A percentile compares a stretch with the other conserved stretches of the same genome.
Conservation (phyloP, 2,888 invertebrate species). For the Tenthredo notha region DNA sequence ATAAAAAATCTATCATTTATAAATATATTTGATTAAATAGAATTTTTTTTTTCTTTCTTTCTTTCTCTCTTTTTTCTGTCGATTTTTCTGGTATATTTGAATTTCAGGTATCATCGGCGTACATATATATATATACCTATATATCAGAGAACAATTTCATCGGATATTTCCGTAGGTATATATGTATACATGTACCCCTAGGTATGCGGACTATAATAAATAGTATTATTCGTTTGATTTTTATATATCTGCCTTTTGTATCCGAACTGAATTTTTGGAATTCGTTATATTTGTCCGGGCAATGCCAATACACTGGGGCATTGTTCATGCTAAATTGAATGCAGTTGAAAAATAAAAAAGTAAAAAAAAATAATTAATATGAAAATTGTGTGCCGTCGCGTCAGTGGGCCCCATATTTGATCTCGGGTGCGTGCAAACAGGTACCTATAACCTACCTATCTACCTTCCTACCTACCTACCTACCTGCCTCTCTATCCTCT, state of each 20-base stretch:
- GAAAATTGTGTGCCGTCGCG: constrained; percentile 60
- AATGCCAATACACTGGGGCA: constrained; percentile 63
- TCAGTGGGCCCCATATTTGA: constrained; percentile 44
- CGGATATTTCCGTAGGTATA: not conserved
- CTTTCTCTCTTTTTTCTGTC: not conserved
- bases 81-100: not conserved
- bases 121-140: not conserved
- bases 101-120: not conserved
- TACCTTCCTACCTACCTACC: not conserved
- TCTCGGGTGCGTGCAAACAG: constrained; percentile 50
- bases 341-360: constrained; percentile 56
- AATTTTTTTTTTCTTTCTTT: not conserved
- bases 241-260: constrained; percentile 18
- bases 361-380: constrained; percentile 69
- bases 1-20: not conserved
- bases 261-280: constrained; percentile 52
- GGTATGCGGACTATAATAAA: not conserved
- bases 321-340: constrained; percentile 70
- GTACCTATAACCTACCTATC: not conserved
- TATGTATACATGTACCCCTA: not conserved
- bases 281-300: constrained; percentile 64
- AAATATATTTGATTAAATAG: not conserved
- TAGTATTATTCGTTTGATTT: not conserved
- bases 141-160: not conserved
- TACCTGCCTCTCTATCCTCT: not conserved